phyloP scores from a whole-genome alignment of 2,888 invertebrate genomes.

The Penaeus monodon region DNA sequence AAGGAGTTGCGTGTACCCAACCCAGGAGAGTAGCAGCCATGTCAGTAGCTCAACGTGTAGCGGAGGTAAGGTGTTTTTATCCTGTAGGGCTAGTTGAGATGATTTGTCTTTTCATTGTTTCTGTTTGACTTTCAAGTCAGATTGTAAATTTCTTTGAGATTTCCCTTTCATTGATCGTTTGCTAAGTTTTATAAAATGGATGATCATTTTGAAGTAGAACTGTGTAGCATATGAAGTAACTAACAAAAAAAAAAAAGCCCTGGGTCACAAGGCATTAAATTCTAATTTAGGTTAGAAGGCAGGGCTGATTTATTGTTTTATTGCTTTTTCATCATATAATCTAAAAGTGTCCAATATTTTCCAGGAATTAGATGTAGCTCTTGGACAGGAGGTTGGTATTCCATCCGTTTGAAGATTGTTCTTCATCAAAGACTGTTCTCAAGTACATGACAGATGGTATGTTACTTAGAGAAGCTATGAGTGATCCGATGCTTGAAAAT shows the following conservation, averaged over 20 bases:
- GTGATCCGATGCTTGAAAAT: constrained; percentile 95
- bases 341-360: background rate
- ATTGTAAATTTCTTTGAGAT: too few relatives aligned
- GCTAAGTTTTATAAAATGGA: too few relatives aligned
- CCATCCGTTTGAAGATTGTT: constrained; percentile 79
- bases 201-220: too few relatives aligned
- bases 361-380: constrained; percentile 93
- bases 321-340: too few relatives aligned
- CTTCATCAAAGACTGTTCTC: constrained; percentile 66
- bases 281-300: too few relatives aligned
- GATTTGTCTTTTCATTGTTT: too few relatives aligned
- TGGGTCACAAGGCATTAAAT: too few relatives aligned
- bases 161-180: too few relatives aligned
- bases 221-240: too few relatives aligned
- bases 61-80: constrained; percentile 74
- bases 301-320: too few relatives aligned
- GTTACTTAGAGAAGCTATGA: constrained; percentile 99
- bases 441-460: constrained; percentile 99
- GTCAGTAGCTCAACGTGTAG: constrained; percentile 98
- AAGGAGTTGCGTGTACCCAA: constrained; percentile 95
- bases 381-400: constrained; percentile 92
- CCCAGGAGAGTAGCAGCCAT: constrained; percentile 98
- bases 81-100: background rate
- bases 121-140: too few relatives aligned
- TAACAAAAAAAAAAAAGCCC: too few relatives aligned